These are phyloP conservation scores for Thunnus thynnus DNA, from an alignment of 2,113 vertebrate species.

Conservation along the genomic window DNA sequence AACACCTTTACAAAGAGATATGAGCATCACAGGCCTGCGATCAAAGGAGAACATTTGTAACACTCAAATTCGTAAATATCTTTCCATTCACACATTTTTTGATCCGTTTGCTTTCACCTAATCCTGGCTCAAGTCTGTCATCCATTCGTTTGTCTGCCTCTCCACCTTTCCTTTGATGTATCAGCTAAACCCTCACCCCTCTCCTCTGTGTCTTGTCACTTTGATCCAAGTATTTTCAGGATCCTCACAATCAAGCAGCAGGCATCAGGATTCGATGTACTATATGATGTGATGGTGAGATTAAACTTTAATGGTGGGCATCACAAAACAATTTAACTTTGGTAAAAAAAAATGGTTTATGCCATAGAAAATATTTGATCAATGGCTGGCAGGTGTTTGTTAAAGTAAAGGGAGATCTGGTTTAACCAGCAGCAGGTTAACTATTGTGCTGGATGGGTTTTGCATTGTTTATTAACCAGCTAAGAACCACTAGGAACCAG, in stretches of 20 bases:
- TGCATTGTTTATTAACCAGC: too few species aligned
- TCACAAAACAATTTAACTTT: too few species aligned
- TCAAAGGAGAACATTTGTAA: conserved; percentile 21
- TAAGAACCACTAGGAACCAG: too few species aligned
- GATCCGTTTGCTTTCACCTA: neutral
- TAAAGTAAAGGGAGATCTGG: too few species aligned
- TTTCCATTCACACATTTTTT: neutral
- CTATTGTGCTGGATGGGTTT: too few species aligned
- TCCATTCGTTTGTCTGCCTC: neutral
- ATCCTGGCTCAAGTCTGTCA: neutral
- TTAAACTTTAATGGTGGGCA: too few species aligned
- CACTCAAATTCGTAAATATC: conserved; percentile 3
- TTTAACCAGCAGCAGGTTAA: too few species aligned
- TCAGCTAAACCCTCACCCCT: neutral
- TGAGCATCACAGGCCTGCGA: neutral
- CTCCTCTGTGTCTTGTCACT: neutral
- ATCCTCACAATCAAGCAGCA: neutral
- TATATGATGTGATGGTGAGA: too few species aligned
- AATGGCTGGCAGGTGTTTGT: too few species aligned
- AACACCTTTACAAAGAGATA: conserved; percentile 42
- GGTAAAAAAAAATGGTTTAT: too few species aligned
- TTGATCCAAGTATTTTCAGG: neutral
- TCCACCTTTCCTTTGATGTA: neutral
- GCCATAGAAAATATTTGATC: too few species aligned
- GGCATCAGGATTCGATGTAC: too few species aligned